Evolutionary conservation across 2,888 invertebrate species (phyloP).

Genomic region (Esperia sulphurella): DNA sequence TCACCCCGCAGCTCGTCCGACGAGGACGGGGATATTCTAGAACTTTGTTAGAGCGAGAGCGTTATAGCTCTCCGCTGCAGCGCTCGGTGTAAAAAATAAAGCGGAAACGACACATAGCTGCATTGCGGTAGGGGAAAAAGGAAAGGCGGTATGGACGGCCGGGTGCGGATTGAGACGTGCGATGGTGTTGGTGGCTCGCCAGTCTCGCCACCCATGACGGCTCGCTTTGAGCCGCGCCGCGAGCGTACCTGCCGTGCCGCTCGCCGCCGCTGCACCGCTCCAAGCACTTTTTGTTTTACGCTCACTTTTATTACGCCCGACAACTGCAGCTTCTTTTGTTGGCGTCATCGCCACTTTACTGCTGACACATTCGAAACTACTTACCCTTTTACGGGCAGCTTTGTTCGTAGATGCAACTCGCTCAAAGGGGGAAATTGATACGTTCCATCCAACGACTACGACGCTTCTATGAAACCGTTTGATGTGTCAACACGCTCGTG

Average conservation of each 20-base stretch:
- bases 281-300: conserved; percentile 66
- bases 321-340: conserved; percentile 42
- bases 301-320: conserved; percentile 74
- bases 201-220: conserved; percentile 79
- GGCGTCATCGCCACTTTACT: conserved; percentile 59
- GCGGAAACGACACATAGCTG: conserved; percentile 78
- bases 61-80: conserved; percentile 74
- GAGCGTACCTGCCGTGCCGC: conserved; percentile 38
- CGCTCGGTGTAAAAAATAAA: conserved; percentile 73
- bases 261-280: conserved; percentile 14
- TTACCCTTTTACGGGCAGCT: conserved; percentile 66
- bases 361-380: conserved; percentile 70
- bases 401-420: conserved; percentile 45
- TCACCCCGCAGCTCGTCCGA: conserved; percentile 48
- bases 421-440: conserved; percentile 71
- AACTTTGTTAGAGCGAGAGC: conserved; percentile 58
- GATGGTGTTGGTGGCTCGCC: conserved; percentile 73
- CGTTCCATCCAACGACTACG: conserved; percentile 36
- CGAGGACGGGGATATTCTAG: conserved; percentile 49
- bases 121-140: conserved; percentile 77
- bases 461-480: conserved; percentile 49
- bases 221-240: conserved; percentile 59
- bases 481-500: conserved; percentile 50
- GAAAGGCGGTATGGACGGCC: conserved; percentile 74
- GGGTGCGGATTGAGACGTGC: conserved; percentile 79